phyloP scores from a whole-genome alignment of 2,797 vertebrate genomes.

The Pterois miles region DNA sequence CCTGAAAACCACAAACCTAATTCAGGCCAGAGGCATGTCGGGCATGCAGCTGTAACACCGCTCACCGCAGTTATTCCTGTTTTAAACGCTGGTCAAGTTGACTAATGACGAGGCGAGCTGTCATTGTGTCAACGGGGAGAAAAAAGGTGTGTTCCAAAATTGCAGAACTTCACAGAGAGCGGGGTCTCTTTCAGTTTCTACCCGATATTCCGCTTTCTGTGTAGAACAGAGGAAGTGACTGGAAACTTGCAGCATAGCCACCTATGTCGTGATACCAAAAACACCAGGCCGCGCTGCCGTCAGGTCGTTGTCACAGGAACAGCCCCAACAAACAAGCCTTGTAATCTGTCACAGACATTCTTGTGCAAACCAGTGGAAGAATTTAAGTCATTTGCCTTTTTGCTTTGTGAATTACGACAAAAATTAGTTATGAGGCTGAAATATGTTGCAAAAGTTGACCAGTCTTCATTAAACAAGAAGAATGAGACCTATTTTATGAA shows the following conservation, averaged over 20 bases:
- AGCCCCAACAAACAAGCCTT: constrained; percentile 67
- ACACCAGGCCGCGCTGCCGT: constrained; percentile 39
- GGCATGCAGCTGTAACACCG: constrained; percentile 14
- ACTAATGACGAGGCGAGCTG: not conserved
- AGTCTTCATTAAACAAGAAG: constrained; percentile 8
- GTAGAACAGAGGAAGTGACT: constrained; percentile 48
- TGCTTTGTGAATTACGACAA: constrained; percentile 42
- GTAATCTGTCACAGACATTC: constrained; percentile 53
- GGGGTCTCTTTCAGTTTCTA: constrained; percentile 31
- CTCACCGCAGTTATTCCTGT: constrained; percentile 8
- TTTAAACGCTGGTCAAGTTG: constrained; percentile 21
- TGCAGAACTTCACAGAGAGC: constrained; percentile 24
- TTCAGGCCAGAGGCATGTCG: constrained; percentile 31
- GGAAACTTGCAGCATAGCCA: constrained; percentile 37
- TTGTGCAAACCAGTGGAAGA: constrained; percentile 35
- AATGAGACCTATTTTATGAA: constrained; percentile 13
- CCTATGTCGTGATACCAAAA: constrained; percentile 46
- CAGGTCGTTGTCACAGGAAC: constrained; percentile 64
- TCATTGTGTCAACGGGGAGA: not conserved
- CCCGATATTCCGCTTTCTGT: constrained; percentile 58
- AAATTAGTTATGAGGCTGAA: constrained; percentile 11
- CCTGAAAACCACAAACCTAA: constrained; percentile 44
- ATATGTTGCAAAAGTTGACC: constrained; percentile 13
- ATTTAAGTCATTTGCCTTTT: constrained; percentile 41
- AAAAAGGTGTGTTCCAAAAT: not conserved